phyloP scores from a whole-genome alignment of 1,140 invertebrate species.

The Macrobrachium rosenbergii region DNA sequence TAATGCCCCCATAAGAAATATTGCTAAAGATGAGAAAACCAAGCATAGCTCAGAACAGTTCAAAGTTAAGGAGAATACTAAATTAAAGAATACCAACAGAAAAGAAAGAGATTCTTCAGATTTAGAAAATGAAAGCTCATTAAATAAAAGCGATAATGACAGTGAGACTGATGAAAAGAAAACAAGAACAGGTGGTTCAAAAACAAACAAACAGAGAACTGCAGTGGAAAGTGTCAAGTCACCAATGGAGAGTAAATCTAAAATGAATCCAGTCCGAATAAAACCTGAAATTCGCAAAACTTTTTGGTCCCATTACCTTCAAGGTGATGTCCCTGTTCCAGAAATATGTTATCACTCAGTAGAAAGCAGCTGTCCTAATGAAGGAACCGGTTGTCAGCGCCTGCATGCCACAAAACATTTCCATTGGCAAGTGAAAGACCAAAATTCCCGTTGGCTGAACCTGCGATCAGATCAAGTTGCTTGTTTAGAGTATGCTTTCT shows the following conservation, averaged over 20 bases:
- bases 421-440: conserved; percentile 48
- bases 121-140: too few relatives aligned
- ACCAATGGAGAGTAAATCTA: neutral
- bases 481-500: conserved; percentile 37
- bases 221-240: neutral
- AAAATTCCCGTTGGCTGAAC: conserved; percentile 25
- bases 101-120: too few relatives aligned
- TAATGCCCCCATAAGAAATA: neutral
- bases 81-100: too few relatives aligned
- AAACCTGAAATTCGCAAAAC: conserved; percentile 7
- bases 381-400: conserved; percentile 13
- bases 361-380: conserved; percentile 31
- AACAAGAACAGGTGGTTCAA: neutral
- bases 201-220: neutral
- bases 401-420: conserved; percentile 40
- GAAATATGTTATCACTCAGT: conserved; percentile 54
- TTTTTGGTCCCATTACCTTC: conserved; percentile 37
- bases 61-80: neutral
- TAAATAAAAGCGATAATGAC: neutral
- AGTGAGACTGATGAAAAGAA: neutral
- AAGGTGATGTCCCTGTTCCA: conserved; percentile 32
- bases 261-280: neutral
- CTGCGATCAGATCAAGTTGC: conserved; percentile 15
- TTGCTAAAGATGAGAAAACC: neutral
- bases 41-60: neutral